Conservation (phyloP, 2,113 vertebrate species). For the Carollia perspicillata region DNA sequence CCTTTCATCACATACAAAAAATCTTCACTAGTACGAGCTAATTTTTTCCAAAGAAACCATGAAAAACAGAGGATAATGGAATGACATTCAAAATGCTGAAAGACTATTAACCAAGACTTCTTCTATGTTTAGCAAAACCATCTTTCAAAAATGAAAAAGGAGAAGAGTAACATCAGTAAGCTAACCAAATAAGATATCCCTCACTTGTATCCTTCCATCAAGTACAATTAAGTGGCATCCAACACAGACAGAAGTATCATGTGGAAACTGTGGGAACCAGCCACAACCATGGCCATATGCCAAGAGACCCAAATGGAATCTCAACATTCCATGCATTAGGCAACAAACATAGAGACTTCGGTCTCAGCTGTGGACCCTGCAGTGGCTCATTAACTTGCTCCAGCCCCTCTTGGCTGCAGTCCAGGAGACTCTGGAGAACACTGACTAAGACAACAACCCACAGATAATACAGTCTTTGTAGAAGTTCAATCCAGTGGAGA, state of each 20-base stretch:
- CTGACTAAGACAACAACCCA: not conserved
- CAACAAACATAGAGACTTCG: not conserved
- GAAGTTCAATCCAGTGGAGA: not conserved
- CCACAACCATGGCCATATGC: not conserved
- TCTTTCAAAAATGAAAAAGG: not conserved
- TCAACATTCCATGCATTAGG: not conserved
- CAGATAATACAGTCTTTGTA: not conserved
- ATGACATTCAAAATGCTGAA: not conserved
- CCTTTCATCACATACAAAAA: not conserved
- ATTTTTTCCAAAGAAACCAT: not conserved
- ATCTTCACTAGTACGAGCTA: not conserved
- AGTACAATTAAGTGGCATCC: not conserved
- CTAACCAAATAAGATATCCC: not conserved
- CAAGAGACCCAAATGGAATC: not conserved
- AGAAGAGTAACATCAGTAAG: not conserved
- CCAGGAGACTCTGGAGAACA: not conserved
- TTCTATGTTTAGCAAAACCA: not conserved
- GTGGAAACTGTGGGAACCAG: not conserved
- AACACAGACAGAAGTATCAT: not conserved
- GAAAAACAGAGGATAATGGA: not conserved
- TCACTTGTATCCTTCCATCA: not conserved
- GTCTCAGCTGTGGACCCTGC: not conserved
- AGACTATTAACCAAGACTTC: not conserved
- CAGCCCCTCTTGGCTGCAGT: not conserved
- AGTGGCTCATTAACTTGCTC: not conserved